Conservation (phyloP, 2,888 invertebrate species). For the Habrosyne pyritoides region DNA sequence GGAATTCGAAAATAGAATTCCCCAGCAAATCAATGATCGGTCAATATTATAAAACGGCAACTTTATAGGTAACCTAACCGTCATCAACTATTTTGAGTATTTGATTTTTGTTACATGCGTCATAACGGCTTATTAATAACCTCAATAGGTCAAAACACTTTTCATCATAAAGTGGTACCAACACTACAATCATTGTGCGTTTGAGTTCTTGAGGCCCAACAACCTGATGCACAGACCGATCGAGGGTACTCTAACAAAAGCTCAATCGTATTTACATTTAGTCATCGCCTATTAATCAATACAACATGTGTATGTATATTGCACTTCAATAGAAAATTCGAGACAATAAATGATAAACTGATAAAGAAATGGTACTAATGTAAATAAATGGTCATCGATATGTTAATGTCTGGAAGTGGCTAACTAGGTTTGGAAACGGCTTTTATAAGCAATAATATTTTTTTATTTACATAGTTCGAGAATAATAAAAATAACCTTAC, state of each 20-base stretch:
- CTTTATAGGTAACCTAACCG: too few relatives aligned
- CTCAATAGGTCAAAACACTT: too few relatives aligned
- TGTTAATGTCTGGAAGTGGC: constrained; percentile 63
- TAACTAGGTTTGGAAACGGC: constrained; percentile 42
- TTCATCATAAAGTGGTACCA: constrained; percentile 27
- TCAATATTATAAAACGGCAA: too few relatives aligned
- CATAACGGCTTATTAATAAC: too few relatives aligned
- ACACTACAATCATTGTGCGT: constrained; percentile 30
- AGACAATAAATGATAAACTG: constrained; percentile 79
- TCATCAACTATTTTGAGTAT: too few relatives aligned
- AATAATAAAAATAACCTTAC: too few relatives aligned
- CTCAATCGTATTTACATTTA: constrained; percentile 76
- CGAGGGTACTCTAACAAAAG: constrained; percentile 53
- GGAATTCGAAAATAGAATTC: too few relatives aligned
- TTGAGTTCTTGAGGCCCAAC: constrained; percentile 48
- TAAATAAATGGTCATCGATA: constrained; percentile 80
- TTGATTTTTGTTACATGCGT: too few relatives aligned
- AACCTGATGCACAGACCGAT: constrained; percentile 41
- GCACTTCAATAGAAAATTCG: constrained; percentile 61
- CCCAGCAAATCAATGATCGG: too few relatives aligned
- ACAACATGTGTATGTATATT: constrained; percentile 45
- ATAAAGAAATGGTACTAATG: constrained; percentile 81
- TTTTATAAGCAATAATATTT: too few relatives aligned
- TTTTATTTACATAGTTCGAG: too few relatives aligned
- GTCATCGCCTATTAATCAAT: constrained; percentile 72